Evolutionary conservation across 2,113 vertebrate genomes (phyloP).

Genomic region (Scolopax mira): DNA sequence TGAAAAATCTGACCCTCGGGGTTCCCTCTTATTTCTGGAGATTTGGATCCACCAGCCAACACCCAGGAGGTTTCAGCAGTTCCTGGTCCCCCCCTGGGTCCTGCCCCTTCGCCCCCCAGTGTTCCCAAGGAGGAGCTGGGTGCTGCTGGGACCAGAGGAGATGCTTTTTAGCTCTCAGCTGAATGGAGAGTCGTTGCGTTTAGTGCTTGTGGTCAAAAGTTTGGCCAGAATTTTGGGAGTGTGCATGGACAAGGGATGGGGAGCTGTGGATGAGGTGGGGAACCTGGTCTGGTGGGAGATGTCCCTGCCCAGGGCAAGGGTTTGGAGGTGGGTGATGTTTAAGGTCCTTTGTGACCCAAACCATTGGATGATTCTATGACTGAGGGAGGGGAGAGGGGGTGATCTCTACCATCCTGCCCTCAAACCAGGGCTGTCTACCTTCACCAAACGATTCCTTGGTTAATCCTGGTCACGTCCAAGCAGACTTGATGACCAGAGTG

Average conservation of each 20-base stretch:
- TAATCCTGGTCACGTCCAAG: not conserved
- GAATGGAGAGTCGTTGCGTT: fast-evolving
- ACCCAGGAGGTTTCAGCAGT: not conserved
- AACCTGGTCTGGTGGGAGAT: not conserved
- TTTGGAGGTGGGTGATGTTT: not conserved
- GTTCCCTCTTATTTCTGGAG: not conserved
- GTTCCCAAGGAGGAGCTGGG: not conserved
- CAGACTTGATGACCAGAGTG: fast-evolving
- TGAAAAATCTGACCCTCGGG: not conserved
- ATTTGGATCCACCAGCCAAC: not conserved
- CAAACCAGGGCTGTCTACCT: not conserved
- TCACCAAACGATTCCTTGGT: not conserved
- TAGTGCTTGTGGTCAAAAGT: fast-evolving
- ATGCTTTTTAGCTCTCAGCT: fast-evolving
- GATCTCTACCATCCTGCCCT: not conserved
- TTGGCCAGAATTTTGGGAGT: fast-evolving
- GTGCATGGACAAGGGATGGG: fast-evolving
- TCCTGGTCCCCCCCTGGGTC: fast-evolving
- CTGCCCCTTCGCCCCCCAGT: fast-evolving
- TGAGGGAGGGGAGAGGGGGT: not conserved
- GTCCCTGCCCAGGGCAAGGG: not conserved
- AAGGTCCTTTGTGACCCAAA: not conserved
- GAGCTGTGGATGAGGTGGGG: fast-evolving
- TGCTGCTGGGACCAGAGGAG: fast-evolving
- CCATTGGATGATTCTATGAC: not conserved